A percentile compares a stretch with the other conserved stretches of the same genome.
phyloP scores from a whole-genome alignment of 2,113 vertebrate genomes.

The Strix aluco region DNA sequence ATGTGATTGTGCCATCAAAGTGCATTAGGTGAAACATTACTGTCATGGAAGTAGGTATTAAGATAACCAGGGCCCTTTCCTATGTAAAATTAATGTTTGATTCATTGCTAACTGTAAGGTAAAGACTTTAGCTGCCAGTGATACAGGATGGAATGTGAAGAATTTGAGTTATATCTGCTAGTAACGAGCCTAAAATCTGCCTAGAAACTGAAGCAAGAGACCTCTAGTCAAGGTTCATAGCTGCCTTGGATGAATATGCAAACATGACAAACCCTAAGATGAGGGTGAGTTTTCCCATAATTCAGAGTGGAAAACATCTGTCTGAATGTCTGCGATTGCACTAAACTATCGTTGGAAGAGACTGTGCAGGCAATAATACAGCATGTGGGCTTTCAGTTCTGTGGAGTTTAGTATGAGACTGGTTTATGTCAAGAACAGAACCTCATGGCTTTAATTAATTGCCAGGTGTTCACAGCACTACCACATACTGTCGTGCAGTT shows the following conservation, averaged over 20 bases:
- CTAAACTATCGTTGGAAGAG: not conserved
- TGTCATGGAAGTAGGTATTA: not conserved
- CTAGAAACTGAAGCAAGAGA: not conserved
- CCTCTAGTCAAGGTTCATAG: slow-evolving; percentile 1
- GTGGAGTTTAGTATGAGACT: not conserved
- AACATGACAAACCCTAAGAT: not conserved
- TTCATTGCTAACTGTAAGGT: not conserved
- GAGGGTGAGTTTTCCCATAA: not conserved
- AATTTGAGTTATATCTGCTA: not conserved
- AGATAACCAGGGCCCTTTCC: not conserved
- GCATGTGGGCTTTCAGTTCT: slow-evolving; percentile 25
- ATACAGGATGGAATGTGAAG: not conserved
- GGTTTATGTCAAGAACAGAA: slow-evolving; percentile 21
- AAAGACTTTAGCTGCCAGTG: not conserved
- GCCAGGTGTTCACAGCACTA: slow-evolving; percentile 37
- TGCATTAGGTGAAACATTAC: not conserved
- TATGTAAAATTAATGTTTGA: not conserved
- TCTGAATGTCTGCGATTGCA: not conserved
- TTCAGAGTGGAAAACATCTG: not conserved
- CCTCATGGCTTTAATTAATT: slow-evolving; percentile 48
- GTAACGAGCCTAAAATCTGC: not conserved
- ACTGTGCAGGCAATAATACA: not conserved
- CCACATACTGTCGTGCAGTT: not conserved
- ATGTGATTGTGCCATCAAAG: not conserved
- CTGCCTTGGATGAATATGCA: not conserved